A percentile compares a stretch with the other conserved stretches of the same genome.
phyloP scores from a whole-genome alignment of 2,888 invertebrate genomes.

The Drosophila anomelani region DNA sequence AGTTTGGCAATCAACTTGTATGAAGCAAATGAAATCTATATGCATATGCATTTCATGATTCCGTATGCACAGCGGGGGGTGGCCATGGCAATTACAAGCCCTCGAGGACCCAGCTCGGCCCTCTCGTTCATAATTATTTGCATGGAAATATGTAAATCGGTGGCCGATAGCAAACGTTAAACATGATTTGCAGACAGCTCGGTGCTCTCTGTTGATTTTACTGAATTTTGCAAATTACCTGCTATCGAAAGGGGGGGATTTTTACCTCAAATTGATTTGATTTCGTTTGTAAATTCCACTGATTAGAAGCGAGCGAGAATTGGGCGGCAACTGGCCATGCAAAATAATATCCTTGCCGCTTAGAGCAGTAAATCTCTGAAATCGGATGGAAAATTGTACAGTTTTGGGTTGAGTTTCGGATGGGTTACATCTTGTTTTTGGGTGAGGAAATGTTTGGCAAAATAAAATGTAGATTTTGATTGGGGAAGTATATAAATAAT shows the following conservation, averaged over 20 bases:
- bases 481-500: neutral
- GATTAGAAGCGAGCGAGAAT: conserved; percentile 7
- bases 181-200: conserved; percentile 16
- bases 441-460: neutral
- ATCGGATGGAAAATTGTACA: neutral
- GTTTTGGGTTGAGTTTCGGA: neutral
- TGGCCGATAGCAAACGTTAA: conserved; percentile 30
- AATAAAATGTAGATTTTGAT: neutral
- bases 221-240: conserved; percentile 29
- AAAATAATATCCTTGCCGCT: neutral
- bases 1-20: conserved; percentile 55
- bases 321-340: neutral
- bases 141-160: conserved; percentile 58
- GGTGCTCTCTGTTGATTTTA: conserved; percentile 16
- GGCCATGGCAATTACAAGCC: conserved; percentile 1
- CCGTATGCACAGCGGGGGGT: conserved; percentile 40
- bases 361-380: neutral
- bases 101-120: conserved; percentile 18
- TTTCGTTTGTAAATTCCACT: conserved; percentile 12
- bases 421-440: neutral
- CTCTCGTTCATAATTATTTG: conserved; percentile 64
- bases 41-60: conserved; percentile 57
- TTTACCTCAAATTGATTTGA: conserved; percentile 23
- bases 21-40: conserved; percentile 62
- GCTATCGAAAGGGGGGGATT: conserved; percentile 15